These are phyloP conservation scores for Pterois miles DNA, from an alignment of 2,797 vertebrate genomes.

Conservation along the genomic window DNA sequence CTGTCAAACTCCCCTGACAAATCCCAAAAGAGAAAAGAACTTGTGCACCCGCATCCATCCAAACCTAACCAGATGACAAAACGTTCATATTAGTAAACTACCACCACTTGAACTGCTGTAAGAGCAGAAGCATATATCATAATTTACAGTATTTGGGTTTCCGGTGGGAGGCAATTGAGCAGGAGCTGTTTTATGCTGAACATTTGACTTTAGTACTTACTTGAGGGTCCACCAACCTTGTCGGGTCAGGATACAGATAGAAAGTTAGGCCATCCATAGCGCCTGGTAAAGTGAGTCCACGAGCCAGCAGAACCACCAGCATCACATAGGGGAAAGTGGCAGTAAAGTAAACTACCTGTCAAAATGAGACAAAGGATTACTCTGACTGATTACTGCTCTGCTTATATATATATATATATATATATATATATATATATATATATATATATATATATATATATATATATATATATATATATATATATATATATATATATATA, in stretches of 20 bases:
- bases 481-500: too few relatives aligned
- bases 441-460: too few relatives aligned
- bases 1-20: slow-evolving; percentile 90
- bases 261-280: slow-evolving; percentile 88
- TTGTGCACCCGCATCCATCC: slow-evolving; percentile 95
- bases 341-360: slow-evolving; percentile 89
- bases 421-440: too few relatives aligned
- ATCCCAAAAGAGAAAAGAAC: slow-evolving; percentile 94
- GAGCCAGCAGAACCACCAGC: slow-evolving; percentile 89
- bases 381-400: too few relatives aligned
- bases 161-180: not conserved
- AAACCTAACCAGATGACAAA: slow-evolving; percentile 83
- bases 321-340: slow-evolving; percentile 93
- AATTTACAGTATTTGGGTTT: not conserved
- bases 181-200: not conserved
- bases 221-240: slow-evolving; percentile 90
- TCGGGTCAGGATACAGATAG: slow-evolving; percentile 92
- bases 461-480: too few relatives aligned
- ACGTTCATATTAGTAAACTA: not conserved
- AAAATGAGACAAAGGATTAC: slow-evolving; percentile 16
- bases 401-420: too few relatives aligned
- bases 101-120: not conserved
- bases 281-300: slow-evolving; percentile 90
- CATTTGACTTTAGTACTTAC: slow-evolving; percentile 75
- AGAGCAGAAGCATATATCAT: not conserved